Evolutionary conservation across 2,888 invertebrate species (phyloP).

Genomic region (Hydropsyche betteni): DNA sequence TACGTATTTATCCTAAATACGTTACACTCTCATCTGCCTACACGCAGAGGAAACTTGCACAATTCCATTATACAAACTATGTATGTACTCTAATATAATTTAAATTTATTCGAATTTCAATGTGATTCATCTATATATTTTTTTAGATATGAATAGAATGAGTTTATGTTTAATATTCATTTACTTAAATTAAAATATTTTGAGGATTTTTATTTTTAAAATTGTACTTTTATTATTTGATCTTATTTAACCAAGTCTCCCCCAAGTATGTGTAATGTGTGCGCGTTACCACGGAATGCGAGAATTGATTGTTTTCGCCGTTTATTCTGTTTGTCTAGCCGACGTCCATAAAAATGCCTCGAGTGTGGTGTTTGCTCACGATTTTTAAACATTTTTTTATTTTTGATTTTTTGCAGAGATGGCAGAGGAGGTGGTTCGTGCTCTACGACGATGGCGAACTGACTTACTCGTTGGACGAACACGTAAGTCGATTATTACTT

Average conservation of each 20-base stretch:
- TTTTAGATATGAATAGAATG: no score
- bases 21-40: constrained; percentile 19
- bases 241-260: no score
- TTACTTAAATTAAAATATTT: no score
- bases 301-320: constrained; percentile 37
- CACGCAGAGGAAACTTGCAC: no score
- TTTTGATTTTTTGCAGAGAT: constrained; percentile 79
- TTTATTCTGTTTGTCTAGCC: constrained; percentile 29
- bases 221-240: no score
- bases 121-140: no score
- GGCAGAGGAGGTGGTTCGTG: constrained; percentile 98
- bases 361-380: constrained; percentile 23
- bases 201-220: no score
- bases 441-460: constrained; percentile 97
- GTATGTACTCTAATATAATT: no score
- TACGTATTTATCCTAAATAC: constrained; percentile 33
- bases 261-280: no score
- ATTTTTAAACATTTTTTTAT: constrained; percentile 18
- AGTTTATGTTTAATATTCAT: no score
- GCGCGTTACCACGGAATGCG: constrained; percentile 24
- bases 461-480: constrained; percentile 97
- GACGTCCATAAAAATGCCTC: constrained; percentile 22
- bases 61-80: no score
- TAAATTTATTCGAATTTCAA: no score
- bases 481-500: constrained; percentile 75